Base-by-base conservation (phyloP, 2,888 invertebrate genomes). In the Corbicula japonica region DNA sequence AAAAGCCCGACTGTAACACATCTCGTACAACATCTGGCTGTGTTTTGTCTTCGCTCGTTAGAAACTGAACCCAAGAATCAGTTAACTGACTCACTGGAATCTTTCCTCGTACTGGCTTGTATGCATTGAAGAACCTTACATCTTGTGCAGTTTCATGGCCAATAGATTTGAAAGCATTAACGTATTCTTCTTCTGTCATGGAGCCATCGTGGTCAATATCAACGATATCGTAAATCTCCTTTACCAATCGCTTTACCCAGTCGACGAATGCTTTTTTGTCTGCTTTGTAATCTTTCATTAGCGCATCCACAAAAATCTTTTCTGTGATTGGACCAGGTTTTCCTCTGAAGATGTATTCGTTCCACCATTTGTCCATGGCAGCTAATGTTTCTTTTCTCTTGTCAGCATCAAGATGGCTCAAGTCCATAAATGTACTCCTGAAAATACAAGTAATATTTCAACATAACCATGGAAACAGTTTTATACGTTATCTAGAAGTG, bases 191-290 rank as follows among this genome's bases (percentile, higher is more conserved):
- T 10, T 69, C 48, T 60, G 72, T 72, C 23, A 76, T 73, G 12
- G 70, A 76, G 10, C 76, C 56, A 38, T 80, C 80, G 32, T 76
- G 61, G 50, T 76, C 72, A 35, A 66, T 70, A 23, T 80, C 80
- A 3, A 80, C 73, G 8, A 80, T 69, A 48, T 74, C 73, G 21
- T 73, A 76, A 21, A 80, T 76, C 3, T 10, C 30, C 21, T 71
- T 56, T 32, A 76, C 69, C 18, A 69, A 73, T n/a, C 61, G 30
- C 26, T 54, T 23, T 61, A 76, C 76, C 10, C 44, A 15, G 3
- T 48, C 32, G 8, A 38, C 34, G 50, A 80, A 80, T 21, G 34
- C 66, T 3, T 41, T 56, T 60, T 76, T 80, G 34, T 80, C 74
- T 8, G 52, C 30, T 6, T 34, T 60, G 41, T 48, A 76, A 12